Percentiles rank a stretch among this genome's conserved stretches.
Conservation (phyloP, 2,113 vertebrate genomes). For the Bujurquina vittata region DNA sequence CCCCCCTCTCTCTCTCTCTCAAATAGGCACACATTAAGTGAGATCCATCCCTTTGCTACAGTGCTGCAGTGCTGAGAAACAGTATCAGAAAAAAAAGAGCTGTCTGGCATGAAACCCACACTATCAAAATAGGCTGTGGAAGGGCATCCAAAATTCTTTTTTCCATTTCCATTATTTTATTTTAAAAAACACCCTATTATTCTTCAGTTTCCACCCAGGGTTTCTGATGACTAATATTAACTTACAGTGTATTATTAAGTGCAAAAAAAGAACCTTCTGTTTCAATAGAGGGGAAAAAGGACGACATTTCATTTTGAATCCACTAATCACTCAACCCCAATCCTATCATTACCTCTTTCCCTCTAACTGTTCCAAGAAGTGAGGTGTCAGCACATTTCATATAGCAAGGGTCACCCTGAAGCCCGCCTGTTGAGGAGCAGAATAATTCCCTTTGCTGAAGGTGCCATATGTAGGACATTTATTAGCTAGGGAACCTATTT, state of each 20-base stretch:
- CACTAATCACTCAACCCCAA: conserved; percentile 22
- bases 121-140: conserved; percentile 62
- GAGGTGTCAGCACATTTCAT: conserved; percentile 69
- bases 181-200: conserved; percentile 4
- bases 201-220: not conserved
- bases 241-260: conserved; percentile 48
- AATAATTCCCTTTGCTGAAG: conserved; percentile 63
- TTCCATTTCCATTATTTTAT: conserved; percentile 22
- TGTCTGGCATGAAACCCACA: conserved; percentile 54
- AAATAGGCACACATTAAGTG: conserved; percentile 30
- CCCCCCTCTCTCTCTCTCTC: not conserved
- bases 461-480: conserved; percentile 63
- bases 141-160: conserved; percentile 46
- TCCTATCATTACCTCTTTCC: conserved; percentile 42
- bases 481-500: conserved; percentile 25
- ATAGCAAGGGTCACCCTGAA: conserved; percentile 49
- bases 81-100: conserved; percentile 46
- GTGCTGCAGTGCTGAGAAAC: conserved; percentile 75
- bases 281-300: conserved; percentile 45
- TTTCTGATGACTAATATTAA: conserved; percentile 59
- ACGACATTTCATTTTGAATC: conserved; percentile 36
- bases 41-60: conserved; percentile 64
- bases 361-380: conserved; percentile 31
- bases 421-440: conserved; percentile 56
- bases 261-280: conserved; percentile 30